phyloP scores from a whole-genome alignment of 2,888 invertebrate species.

The Eurois occulta region DNA sequence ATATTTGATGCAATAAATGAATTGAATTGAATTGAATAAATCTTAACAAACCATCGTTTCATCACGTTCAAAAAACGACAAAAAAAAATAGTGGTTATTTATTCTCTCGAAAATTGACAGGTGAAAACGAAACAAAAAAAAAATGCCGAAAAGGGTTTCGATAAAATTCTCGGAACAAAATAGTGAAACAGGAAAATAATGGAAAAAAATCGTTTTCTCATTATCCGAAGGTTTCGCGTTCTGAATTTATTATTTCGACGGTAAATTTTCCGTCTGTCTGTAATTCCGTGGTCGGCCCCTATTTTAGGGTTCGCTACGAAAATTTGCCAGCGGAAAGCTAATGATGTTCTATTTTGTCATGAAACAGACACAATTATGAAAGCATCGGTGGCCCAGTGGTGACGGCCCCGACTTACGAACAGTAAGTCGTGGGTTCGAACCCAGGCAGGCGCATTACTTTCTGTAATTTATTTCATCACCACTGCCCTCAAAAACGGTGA shows the following conservation, averaged over 20 bases:
- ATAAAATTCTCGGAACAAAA: conserved; percentile 39
- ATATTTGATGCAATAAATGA: too few species aligned
- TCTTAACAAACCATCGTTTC: neutral
- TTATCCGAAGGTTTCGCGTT: conserved; percentile 56
- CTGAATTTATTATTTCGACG: conserved; percentile 67
- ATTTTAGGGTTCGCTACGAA: conserved; percentile 51
- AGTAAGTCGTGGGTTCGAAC: too few species aligned
- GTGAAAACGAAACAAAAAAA: conserved; percentile 21
- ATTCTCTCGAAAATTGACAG: conserved; percentile 23
- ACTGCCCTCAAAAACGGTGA: too few species aligned
- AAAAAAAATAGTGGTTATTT: neutral
- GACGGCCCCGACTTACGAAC: too few species aligned
- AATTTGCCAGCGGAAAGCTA: conserved; percentile 47
- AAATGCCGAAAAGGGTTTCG: conserved; percentile 36
- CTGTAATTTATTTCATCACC: too few species aligned
- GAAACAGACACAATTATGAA: too few species aligned
- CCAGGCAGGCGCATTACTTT: too few species aligned
- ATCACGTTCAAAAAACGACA: neutral
- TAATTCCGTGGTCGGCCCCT: conserved; percentile 55
- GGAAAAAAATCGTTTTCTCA: conserved; percentile 65
- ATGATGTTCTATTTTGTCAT: conserved; percentile 33
- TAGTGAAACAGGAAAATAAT: conserved; percentile 57
- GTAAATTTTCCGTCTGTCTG: conserved; percentile 65
- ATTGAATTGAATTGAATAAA: too few species aligned
- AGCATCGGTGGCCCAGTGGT: too few species aligned